Conservation (phyloP, 2,113 vertebrate species). For the Sinocyclocheilus anophthalmus region DNA sequence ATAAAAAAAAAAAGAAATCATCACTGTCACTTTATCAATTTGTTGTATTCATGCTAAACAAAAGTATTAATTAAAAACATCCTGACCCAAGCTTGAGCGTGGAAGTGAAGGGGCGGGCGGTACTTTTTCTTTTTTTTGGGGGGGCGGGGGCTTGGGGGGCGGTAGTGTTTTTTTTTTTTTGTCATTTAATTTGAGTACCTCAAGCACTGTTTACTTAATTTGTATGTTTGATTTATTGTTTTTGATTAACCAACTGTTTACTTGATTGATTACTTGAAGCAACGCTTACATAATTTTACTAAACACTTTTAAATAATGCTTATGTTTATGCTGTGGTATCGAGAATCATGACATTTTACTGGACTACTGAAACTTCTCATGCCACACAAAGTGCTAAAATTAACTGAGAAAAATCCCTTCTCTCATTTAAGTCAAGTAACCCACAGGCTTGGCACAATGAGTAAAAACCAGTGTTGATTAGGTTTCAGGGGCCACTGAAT, state of each 20-base stretch:
- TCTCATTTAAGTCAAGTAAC: not conserved
- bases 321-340: not conserved
- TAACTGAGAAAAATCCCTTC: not conserved
- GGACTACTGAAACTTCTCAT: not conserved
- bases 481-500: not conserved
- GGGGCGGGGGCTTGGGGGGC: too few relatives aligned
- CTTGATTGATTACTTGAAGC: not conserved
- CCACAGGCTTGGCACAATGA: not conserved
- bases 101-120: too few relatives aligned
- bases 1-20: too few relatives aligned
- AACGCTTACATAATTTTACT: not conserved
- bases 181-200: not conserved
- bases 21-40: too few relatives aligned
- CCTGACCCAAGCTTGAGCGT: not conserved
- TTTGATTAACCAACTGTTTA: not conserved
- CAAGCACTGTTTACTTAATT: not conserved
- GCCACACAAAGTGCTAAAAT: not conserved
- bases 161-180: not conserved
- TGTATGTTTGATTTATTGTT: not conserved
- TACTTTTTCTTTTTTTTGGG: too few relatives aligned
- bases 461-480: constrained; percentile 4
- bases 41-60: not conserved
- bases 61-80: not conserved
- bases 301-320: not conserved
- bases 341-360: not conserved